These are phyloP conservation scores for Poecilia latipinna DNA, from an alignment of 2,113 vertebrate genomes.

Conservation along the genomic window DNA sequence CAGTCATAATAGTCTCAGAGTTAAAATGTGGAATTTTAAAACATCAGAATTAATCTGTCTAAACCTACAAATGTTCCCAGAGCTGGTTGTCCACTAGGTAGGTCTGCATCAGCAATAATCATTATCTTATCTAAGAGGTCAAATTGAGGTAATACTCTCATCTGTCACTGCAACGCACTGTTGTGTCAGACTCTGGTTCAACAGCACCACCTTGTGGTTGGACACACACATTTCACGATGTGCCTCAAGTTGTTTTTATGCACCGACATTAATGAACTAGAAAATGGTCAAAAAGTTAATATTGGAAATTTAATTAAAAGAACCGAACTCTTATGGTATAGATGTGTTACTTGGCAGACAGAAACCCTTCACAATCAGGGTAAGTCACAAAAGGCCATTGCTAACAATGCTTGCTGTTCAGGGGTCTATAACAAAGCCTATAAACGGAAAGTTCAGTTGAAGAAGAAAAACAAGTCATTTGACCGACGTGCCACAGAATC, in stretches of 20 bases:
- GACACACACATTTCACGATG: not conserved
- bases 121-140: slow-evolving; percentile 42
- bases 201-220: slow-evolving; percentile 60
- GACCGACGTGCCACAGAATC: not conserved
- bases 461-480: too few relatives aligned
- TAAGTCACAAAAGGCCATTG: too few relatives aligned
- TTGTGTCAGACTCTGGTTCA: slow-evolving; percentile 17
- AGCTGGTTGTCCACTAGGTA: not conserved
- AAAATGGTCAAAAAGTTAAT: not conserved
- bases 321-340: not conserved
- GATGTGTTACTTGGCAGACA: too few relatives aligned
- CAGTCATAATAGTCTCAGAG: not conserved
- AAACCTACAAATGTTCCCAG: not conserved
- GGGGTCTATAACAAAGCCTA: too few relatives aligned
- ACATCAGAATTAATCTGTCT: not conserved
- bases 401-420: too few relatives aligned
- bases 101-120: slow-evolving; percentile 13
- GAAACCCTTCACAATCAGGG: too few relatives aligned
- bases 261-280: too few relatives aligned
- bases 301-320: not conserved
- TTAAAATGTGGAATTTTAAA: not conserved
- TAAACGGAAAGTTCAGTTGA: too few relatives aligned
- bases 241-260: too few relatives aligned
- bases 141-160: slow-evolving; percentile 29
- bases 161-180: slow-evolving; percentile 6